These are phyloP conservation scores for Cheirogaleus major DNA, from an alignment of 2,797 vertebrate species.

Conservation along the genomic window DNA sequence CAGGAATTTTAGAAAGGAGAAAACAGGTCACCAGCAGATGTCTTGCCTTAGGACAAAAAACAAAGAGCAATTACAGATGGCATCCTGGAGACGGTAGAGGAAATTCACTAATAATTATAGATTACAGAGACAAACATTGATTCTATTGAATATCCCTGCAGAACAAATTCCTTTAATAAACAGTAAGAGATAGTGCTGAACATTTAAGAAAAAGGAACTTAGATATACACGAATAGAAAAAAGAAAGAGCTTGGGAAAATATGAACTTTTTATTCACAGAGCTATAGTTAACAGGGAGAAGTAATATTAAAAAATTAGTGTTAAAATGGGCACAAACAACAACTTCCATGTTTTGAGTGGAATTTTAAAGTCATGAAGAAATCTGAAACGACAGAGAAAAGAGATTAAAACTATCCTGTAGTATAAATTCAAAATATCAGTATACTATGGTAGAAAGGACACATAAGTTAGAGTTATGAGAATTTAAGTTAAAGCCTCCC, in stretches of 20 bases:
- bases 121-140: neutral
- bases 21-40: slow-evolving; percentile 18
- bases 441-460: neutral
- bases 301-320: neutral
- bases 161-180: neutral
- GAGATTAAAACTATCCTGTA: neutral
- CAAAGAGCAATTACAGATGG: slow-evolving; percentile 35
- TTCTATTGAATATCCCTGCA: neutral
- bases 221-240: neutral
- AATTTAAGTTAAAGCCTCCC: neutral
- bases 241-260: neutral
- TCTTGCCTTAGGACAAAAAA: slow-evolving; percentile 54
- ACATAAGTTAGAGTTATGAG: neutral
- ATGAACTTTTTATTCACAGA: neutral
- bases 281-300: neutral
- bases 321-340: neutral
- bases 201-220: slow-evolving; percentile 15
- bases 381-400: neutral
- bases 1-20: slow-evolving; percentile 13
- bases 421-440: neutral
- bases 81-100: neutral
- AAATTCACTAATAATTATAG: slow-evolving; percentile 49
- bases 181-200: neutral
- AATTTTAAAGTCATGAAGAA: neutral
- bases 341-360: neutral